These are phyloP conservation scores for Takifugu bimaculatus DNA, from an alignment of 2,113 vertebrate species.

Conservation along the genomic window DNA sequence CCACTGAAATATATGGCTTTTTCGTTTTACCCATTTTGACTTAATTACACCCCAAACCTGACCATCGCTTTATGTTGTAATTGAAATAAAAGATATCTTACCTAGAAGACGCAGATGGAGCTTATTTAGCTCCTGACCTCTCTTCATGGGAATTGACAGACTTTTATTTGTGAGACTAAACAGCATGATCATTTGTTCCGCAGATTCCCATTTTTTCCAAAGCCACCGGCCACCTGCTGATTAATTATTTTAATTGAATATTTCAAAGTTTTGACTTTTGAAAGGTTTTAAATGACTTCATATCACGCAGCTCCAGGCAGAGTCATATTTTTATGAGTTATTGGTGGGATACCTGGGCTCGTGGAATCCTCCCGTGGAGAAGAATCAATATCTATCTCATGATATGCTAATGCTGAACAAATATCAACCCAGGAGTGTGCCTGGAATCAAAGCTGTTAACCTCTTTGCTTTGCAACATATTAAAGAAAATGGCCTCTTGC, in stretches of 20 bases:
- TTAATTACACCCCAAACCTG: conserved; percentile 48
- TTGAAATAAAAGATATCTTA: conserved; percentile 66
- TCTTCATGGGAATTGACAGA: conserved; percentile 60
- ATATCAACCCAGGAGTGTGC: conserved; percentile 48
- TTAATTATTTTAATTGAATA: conserved; percentile 61
- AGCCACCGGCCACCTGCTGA: conserved; percentile 61
- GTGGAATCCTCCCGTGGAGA: conserved; percentile 33
- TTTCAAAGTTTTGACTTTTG: conserved; percentile 55
- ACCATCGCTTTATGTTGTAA: conserved; percentile 47
- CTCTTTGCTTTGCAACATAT: conserved; percentile 43
- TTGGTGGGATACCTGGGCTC: conserved; percentile 37
- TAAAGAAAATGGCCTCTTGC: conserved; percentile 15
- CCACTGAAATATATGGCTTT: conserved; percentile 34
- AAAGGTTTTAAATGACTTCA: conserved; percentile 53
- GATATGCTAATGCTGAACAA: conserved; percentile 56
- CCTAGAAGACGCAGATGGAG: conserved; percentile 51
- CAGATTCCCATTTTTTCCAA: conserved; percentile 49
- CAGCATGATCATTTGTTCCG: conserved; percentile 66
- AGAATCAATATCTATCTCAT: conserved; percentile 59
- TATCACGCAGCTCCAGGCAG: conserved; percentile 25
- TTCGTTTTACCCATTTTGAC: conserved; percentile 47
- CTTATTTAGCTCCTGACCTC: conserved; percentile 56
- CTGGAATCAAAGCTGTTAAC: conserved; percentile 51
- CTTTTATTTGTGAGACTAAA: conserved; percentile 55
- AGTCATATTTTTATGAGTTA: conserved; percentile 33